Base-by-base conservation (phyloP, 2,888 invertebrate genomes). In the Strigamia crassipes region DNA sequence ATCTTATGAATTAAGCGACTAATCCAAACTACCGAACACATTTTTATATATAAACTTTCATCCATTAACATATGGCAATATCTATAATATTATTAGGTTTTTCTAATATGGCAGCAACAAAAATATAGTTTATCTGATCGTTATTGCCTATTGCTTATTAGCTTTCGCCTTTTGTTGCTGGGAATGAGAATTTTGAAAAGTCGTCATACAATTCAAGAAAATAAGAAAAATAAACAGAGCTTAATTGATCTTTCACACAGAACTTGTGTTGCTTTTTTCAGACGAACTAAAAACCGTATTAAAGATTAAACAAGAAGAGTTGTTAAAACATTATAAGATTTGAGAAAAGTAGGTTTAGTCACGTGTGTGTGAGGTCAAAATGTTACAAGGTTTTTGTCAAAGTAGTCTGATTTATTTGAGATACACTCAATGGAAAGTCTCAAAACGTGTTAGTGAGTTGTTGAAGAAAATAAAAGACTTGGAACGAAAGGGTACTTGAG, bases 331-430 rank as follows among this genome's bases (percentile, higher is more conserved):
- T 56, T 21, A 56, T 5, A n/a, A 15, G 56, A 56, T 18, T 56
- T 18, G 56, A 56, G 18, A 18, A 56, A 56, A 56, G 56, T 56
- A 56, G 56, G 15, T 56, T 56, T 56, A 5, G 56, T 18, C 4
- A 56, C 56, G 56, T 56, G 56, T 56, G 56, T 18, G 3, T 18
- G 56, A 9, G 56, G 56, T 56, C 56, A 56, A 56, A 56, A 56
- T 56, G 56, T 18, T 18, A 18, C 21, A 18, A n/a, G 56, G 56
- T 56, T 56, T 56, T 21, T 56, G 9, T 56, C n/a, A 18, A 56
- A 56, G 56, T 18, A 56, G 56, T 18, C 15, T n/a, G 56, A 56
- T 56, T 56, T 56, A 56, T 56, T 56, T 56, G 56, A 56, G 56
- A 9, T 21, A 18, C 8, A 56, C n/a, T 56, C 56, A 9, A 2